Evolutionary conservation across 2,888 invertebrate genomes (phyloP), one percentile per base, ranked within the genome.

Genomic region (Scelioninae gen. 1): DNA sequence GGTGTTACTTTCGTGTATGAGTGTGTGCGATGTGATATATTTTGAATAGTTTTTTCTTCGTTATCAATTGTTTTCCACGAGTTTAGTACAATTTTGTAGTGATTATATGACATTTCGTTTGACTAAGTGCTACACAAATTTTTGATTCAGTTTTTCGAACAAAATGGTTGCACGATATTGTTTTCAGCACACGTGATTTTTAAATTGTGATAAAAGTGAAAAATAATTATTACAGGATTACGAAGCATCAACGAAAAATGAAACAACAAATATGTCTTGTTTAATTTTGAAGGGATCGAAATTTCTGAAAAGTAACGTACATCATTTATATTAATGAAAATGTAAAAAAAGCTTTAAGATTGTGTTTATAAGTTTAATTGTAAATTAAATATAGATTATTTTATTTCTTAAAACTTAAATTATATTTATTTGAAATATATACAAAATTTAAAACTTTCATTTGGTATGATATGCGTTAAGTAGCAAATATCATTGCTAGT

Each of bases 21-120:
- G 45, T 62, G 69, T 75, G 74, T 72, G 55, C 53, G 72, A 72
- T 65, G 71, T 78, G 71, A 76, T 58, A 78, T 71, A 63, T 71
- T 71, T 76, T 71, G 47, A 6, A 71, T 62, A 45, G 55, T 77
- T 75, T 56, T 56, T 62, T 43, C 40, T 60, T 72, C 29, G 34
- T 49, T 60, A 29, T 60, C 7, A 40, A 13, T 40, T 38, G 66
- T 53, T 43, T 55, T 32, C 32, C 5, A 45, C 38, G 60, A 62
- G 60, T 49, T 23, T 43, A 32, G 32, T 29, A 45, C 31, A 11
- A 62, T 16, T 49, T 13, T n/a, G 23, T 56, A 68, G 55, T 68
- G 43, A 45, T 55, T 34, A 5, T 51, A 29, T 31, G 5, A 31
- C 9, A 40, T 55, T 53, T 45, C 16, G 11, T 16, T 68, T 32